These are phyloP conservation scores for Saguinus midas DNA, from an alignment of 2,113 vertebrate species.

Conservation along the genomic window DNA sequence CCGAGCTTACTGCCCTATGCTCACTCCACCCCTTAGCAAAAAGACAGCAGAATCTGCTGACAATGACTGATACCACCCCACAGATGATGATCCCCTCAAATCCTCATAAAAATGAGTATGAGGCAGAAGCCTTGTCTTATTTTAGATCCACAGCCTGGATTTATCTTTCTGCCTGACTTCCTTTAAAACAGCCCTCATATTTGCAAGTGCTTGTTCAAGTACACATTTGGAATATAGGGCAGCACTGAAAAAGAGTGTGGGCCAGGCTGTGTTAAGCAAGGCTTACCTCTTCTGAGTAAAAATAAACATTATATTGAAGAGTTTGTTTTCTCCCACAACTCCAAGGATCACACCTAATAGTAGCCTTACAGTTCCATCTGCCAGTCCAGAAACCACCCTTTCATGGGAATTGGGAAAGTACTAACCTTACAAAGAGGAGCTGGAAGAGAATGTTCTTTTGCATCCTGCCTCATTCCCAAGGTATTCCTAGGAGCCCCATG, in stretches of 20 bases:
- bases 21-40: not conserved
- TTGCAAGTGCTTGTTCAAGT: not conserved
- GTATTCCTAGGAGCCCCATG: rapidly evolving
- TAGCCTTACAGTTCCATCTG: not conserved
- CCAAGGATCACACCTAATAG: not conserved
- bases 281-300: not conserved
- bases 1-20: not conserved
- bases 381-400: too few species aligned
- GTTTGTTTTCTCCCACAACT: not conserved
- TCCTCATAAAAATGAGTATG: not conserved
- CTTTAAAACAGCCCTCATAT: not conserved
- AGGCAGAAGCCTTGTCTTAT: not conserved
- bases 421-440: rapidly evolving
- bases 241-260: not conserved
- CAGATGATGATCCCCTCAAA: not conserved
- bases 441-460: not conserved
- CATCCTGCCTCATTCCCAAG: not conserved
- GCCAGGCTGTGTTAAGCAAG: not conserved
- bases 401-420: rapidly evolving
- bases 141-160: not conserved
- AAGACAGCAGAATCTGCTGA: not conserved
- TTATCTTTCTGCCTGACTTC: not conserved
- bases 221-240: not conserved
- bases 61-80: not conserved
- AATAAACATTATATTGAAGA: not conserved